Conservation (phyloP, 2,888 invertebrate genomes). For the Sphaeridia pumilis region DNA sequence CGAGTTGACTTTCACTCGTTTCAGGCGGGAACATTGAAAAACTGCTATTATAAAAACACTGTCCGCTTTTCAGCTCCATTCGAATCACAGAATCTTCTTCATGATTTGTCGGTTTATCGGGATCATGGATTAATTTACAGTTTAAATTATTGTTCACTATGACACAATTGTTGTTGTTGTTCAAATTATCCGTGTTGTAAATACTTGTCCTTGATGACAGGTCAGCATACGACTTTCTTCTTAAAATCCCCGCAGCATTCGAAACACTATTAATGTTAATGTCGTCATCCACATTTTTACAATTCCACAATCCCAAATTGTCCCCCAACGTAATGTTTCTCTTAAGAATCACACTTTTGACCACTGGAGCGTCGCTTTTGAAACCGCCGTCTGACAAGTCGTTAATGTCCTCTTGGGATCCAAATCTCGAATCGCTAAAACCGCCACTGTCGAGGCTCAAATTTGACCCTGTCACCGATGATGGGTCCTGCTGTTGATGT, state of each 20-base stretch:
- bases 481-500: constrained; percentile 1
- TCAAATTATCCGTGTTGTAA: constrained; percentile 3
- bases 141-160: background rate
- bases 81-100: background rate
- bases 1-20: background rate
- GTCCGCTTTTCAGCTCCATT: constrained; percentile 7
- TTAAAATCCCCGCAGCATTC: background rate
- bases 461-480: background rate
- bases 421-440: background rate
- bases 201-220: background rate
- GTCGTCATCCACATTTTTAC: background rate
- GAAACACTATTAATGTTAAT: background rate
- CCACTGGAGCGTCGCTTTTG: background rate
- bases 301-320: background rate
- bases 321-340: background rate
- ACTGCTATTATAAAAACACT: constrained; percentile 6
- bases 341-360: background rate
- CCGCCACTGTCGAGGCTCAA: constrained; percentile 5
- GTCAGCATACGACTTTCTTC: background rate
- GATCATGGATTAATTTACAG: background rate
- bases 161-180: background rate
- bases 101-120: background rate
- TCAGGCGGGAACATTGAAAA: no score
- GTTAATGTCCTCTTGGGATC: background rate
- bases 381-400: background rate